A percentile compares a stretch with the other conserved stretches of the same genome.
Conservation (phyloP, 2,113 vertebrate genomes). For the Corvus hawaiiensis region DNA sequence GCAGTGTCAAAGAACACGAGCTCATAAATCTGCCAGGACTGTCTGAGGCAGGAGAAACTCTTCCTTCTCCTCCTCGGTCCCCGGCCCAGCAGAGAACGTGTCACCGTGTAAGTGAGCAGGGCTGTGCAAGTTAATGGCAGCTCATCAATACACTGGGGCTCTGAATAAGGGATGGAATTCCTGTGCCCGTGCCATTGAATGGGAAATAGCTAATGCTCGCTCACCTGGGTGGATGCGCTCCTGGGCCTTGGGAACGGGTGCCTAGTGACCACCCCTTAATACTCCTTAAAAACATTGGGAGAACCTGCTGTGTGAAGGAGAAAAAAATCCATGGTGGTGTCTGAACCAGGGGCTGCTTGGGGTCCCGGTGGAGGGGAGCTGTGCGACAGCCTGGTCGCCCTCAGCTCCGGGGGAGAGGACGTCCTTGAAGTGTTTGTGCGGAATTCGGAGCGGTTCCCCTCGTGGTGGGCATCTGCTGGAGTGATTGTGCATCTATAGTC, state of each 20-base stretch:
- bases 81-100: not conserved
- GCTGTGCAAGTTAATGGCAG: not conserved
- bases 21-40: not conserved
- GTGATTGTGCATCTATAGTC: not conserved
- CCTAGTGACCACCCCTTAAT: fast-evolving
- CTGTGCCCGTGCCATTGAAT: not conserved
- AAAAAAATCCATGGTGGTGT: not conserved
- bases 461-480: not conserved
- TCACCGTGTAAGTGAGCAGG: not conserved
- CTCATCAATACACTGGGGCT: not conserved
- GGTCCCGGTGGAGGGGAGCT: fast-evolving
- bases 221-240: not conserved
- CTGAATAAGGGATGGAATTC: not conserved
- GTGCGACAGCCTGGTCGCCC: not conserved
- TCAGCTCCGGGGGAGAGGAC: not conserved
- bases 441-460: fast-evolving
- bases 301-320: not conserved
- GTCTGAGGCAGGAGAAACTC: not conserved
- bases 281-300: not conserved
- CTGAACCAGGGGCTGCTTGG: not conserved
- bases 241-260: not conserved
- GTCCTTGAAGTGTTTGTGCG: not conserved
- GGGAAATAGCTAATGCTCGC: not conserved
- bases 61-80: not conserved
- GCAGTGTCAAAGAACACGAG: not conserved